Conservation (phyloP, 2,113 vertebrate species). For the Ibidorhyncha struthersii region DNA sequence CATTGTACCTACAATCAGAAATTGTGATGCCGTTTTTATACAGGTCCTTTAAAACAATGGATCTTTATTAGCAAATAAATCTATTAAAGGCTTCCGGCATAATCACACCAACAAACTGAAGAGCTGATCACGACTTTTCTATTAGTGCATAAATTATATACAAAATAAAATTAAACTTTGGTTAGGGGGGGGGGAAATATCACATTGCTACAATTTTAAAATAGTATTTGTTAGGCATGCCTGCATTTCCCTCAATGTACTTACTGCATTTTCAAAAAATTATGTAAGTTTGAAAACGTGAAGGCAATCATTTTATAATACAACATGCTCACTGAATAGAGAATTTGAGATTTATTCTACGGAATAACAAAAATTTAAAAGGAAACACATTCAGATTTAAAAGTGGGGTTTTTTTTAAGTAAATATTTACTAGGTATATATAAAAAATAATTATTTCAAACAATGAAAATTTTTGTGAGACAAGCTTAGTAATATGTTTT, state of each 20-base stretch:
- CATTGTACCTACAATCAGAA: neutral
- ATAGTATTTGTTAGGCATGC: neutral
- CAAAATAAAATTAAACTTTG: neutral
- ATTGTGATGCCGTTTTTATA: neutral
- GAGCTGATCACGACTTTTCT: neutral
- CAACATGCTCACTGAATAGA: neutral
- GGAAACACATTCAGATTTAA: neutral
- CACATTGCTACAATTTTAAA: neutral
- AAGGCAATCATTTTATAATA: neutral
- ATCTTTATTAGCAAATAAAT: neutral
- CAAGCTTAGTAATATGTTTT: neutral
- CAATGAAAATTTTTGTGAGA: neutral
- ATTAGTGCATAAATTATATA: neutral
- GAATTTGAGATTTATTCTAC: neutral
- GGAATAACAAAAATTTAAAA: neutral
- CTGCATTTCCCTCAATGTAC: neutral
- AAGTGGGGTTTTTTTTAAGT: neutral
- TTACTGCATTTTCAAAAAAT: neutral
- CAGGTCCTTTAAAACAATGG: neutral
- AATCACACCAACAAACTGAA: neutral
- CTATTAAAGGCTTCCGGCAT: neutral
- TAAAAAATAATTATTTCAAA: neutral
- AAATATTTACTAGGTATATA: neutral
- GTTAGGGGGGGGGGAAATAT: neutral
- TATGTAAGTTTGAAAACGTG: neutral